A percentile compares a stretch with the other conserved stretches of the same genome.
Conservation (phyloP, 2,113 vertebrate genomes). For the Phylloscopus trochiloides region DNA sequence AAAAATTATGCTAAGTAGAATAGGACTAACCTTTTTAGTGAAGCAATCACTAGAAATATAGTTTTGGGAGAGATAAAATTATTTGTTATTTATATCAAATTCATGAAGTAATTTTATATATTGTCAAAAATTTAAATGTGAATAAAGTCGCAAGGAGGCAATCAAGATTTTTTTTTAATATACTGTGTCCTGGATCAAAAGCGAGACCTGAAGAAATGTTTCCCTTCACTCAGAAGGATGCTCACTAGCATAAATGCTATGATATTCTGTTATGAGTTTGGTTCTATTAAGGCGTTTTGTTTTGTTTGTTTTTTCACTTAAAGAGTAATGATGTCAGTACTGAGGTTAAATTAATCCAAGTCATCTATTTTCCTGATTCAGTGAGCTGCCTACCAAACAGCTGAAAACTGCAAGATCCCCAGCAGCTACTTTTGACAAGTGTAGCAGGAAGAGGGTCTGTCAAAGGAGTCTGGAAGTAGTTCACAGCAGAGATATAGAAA, state of each 20-base stretch:
- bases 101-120: not conserved
- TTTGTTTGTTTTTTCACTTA: not conserved
- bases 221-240: not conserved
- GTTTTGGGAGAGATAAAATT: not conserved
- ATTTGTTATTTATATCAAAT: not conserved
- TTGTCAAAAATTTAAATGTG: not conserved
- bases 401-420: not conserved
- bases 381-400: not conserved
- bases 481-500: not conserved
- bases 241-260: not conserved
- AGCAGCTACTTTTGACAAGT: not conserved
- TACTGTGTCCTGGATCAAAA: not conserved
- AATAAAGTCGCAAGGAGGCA: not conserved
- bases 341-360: not conserved
- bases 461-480: not conserved
- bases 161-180: not conserved
- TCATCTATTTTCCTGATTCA: not conserved
- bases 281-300: not conserved
- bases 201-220: not conserved
- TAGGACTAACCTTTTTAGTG: not conserved
- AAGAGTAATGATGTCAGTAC: not conserved
- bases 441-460: not conserved
- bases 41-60: not conserved
- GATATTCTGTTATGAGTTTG: not conserved
- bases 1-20: not conserved